Evolutionary conservation across 2,888 invertebrate genomes (phyloP).

Genomic region (Athalia circularis): DNA sequence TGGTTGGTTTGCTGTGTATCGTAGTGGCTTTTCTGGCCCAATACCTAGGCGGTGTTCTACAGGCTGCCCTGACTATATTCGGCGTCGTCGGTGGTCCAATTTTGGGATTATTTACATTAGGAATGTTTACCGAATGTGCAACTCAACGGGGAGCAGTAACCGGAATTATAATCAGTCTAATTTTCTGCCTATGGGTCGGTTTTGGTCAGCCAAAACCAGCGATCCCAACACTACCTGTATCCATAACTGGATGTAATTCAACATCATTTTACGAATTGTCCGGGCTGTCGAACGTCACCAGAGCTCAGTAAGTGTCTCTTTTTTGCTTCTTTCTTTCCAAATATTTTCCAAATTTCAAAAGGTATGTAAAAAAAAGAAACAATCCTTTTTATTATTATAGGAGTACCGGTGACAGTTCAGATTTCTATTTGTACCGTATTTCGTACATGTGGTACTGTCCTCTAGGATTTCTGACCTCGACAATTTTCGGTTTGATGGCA

Average conservation of each 20-base stretch:
- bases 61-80: conserved; percentile 90
- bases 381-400: conserved; percentile 5
- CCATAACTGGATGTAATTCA: conserved; percentile 76
- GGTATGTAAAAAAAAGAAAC: background rate
- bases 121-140: conserved; percentile 86
- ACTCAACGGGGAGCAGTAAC: conserved; percentile 84
- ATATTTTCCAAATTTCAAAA: background rate
- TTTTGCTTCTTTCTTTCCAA: background rate
- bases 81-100: conserved; percentile 92
- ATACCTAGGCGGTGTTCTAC: conserved; percentile 84
- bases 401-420: conserved; percentile 50
- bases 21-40: conserved; percentile 83
- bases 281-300: background rate
- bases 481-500: conserved; percentile 57
- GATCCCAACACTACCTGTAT: conserved; percentile 76
- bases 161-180: conserved; percentile 81
- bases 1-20: conserved; percentile 85
- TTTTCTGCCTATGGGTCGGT: conserved; percentile 87
- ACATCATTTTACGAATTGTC: conserved; percentile 32
- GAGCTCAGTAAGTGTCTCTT: conserved; percentile 15
- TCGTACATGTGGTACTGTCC: conserved; percentile 70
- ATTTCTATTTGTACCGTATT: conserved; percentile 67
- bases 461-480: conserved; percentile 60
- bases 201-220: conserved; percentile 86
- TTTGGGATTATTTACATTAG: conserved; percentile 88